Percentiles rank a stretch among this genome's conserved stretches.
phyloP scores from a whole-genome alignment of 2,113 vertebrate genomes.

The Muscicapa adusta region DNA sequence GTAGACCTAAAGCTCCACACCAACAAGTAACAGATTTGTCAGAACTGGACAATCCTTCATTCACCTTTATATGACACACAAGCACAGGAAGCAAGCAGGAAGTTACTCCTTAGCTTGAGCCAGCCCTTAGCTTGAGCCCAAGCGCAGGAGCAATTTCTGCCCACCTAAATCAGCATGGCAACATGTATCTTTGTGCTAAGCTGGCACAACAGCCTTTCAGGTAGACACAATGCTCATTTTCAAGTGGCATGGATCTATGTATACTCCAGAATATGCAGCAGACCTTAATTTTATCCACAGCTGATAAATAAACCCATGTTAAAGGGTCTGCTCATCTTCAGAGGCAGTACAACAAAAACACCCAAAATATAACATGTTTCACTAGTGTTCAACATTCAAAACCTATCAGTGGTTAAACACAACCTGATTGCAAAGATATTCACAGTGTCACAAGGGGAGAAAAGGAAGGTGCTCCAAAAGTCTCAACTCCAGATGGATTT shows the following conservation, averaged over 20 bases:
- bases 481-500: neutral
- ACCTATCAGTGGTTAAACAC: neutral
- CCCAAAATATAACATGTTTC: neutral
- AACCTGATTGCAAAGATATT: neutral
- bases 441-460: neutral
- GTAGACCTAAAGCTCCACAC: neutral
- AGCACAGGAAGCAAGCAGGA: neutral
- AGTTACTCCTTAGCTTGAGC: neutral
- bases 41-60: neutral
- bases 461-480: neutral
- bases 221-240: neutral
- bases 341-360: neutral
- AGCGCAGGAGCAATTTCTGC: neutral
- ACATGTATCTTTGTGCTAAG: neutral
- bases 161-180: neutral
- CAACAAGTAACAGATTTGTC: neutral
- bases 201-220: neutral
- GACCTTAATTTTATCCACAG: neutral
- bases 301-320: neutral
- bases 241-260: neutral
- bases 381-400: neutral
- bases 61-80: neutral
- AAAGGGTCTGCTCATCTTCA: neutral
- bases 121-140: neutral
- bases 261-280: neutral